Evolutionary conservation across 2,888 invertebrate genomes (phyloP).

Genomic region (Uropetala carovei): DNA sequence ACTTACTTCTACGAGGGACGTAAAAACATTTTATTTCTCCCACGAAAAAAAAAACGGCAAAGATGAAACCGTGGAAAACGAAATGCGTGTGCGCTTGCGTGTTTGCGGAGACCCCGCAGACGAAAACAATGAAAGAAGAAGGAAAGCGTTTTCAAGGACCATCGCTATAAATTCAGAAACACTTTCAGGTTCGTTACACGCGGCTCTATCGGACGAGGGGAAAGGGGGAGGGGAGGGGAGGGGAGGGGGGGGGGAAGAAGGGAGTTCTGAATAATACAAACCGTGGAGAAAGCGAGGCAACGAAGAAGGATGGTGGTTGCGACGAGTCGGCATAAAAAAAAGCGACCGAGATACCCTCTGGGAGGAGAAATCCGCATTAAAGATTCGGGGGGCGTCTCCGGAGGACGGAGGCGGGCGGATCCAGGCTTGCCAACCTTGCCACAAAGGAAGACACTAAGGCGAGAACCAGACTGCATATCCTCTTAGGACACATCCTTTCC

Average conservation of each 20-base stretch:
- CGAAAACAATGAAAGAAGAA: neutral
- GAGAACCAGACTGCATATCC: neutral
- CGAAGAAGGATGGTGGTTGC: neutral
- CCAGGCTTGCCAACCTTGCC: conserved; percentile 36
- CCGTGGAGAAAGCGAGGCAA: neutral
- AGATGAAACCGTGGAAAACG: conserved; percentile 11
- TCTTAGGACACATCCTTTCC: conserved; percentile 1
- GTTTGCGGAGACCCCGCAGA: neutral
- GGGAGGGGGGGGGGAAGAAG: neutral
- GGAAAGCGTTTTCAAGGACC: neutral
- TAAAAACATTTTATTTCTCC: conserved; percentile 30
- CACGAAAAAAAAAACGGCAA: neutral
- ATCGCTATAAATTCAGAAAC: conserved; percentile 56
- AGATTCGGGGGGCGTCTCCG: conserved; percentile 57
- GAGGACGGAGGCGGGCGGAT: conserved; percentile 21
- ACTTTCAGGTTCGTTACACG: conserved; percentile 62
- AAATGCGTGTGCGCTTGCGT: neutral
- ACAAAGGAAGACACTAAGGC: neutral
- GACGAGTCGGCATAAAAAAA: conserved; percentile 43
- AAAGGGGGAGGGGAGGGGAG: neutral
- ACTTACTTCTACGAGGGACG: no score
- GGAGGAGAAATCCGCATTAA: conserved; percentile 61
- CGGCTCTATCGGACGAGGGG: neutral
- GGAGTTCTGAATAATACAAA: conserved; percentile 61
- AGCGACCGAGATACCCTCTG: conserved; percentile 57